Base-by-base conservation (phyloP, 2,113 vertebrate genomes). In the Paradoxurus hermaphroditus region DNA sequence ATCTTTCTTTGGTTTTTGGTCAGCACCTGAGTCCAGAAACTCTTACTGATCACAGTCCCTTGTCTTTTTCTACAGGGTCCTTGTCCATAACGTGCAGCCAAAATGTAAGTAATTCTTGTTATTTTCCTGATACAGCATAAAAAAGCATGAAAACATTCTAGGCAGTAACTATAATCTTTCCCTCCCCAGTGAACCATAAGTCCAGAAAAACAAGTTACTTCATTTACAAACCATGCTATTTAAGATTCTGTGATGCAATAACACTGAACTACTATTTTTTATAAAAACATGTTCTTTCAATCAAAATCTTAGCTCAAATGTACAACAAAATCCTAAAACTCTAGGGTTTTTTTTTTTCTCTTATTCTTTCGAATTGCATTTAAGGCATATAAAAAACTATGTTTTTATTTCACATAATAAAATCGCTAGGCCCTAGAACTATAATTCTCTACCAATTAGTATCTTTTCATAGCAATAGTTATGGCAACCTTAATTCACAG, bases 161-260 rank as follows among this genome's bases (percentile, higher is more conserved):
- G 95, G 51, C 56, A 73, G 41, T 75, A 94, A 93, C 49, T 41
- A 84, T 5, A 93, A 86, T 86, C 63, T 41, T 95, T 91, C 44
- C 49, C 65, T 95, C 36, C 62, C n/a, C 85, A 90, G 39, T 9
- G 77, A 41, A 41, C 72, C 56, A 0, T 78, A 95, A 92, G 44
- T 95, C 53, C 72, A 95, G 95, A 92, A 88, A 96, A 91, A 95
- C 83, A 92, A 72, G 67, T 96, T 88, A 83, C 73, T 68, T 96
- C 73, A 78, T 79, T 93, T 91, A 94, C 93, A 59, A 98, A 87
- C 49, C 67, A 97, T 29, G 34, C n/a, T 63, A 67, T 77, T 92
- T 92, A 96, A 94, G 63, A 91, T 46, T 95, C n/a, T 44, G 3
- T 77, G 44, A 92, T 75, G 34, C 39, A 97, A 53, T 18, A 91